Evolutionary conservation across 2,113 vertebrate genomes (phyloP).

Genomic region (Podarcis raffonei): DNA sequence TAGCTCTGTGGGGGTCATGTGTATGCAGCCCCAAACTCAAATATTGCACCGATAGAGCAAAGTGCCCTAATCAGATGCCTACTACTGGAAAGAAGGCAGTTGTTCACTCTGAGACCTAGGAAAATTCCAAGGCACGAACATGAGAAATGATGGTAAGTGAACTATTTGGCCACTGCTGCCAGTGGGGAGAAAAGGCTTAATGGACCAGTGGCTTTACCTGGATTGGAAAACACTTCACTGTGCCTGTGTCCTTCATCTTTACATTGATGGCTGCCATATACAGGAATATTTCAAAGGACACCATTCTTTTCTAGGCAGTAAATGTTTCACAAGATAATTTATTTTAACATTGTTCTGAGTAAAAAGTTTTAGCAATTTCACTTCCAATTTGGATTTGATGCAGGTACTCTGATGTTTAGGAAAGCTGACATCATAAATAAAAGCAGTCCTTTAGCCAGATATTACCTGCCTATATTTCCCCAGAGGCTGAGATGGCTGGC

Average conservation of each 20-base stretch:
- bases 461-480: conserved; percentile 20
- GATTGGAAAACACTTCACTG: background rate
- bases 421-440: conserved; percentile 24
- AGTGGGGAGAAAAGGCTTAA: background rate
- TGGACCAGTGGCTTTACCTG: background rate
- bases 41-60: too few relatives aligned
- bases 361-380: conserved; percentile 18
- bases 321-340: conserved; percentile 17
- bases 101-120: background rate
- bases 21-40: too few relatives aligned
- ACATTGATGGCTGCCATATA: background rate
- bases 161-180: background rate
- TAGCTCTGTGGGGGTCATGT: too few relatives aligned
- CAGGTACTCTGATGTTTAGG: background rate
- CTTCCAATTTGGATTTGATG: conserved; percentile 4
- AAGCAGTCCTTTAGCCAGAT: background rate
- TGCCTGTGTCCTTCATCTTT: background rate
- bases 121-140: background rate
- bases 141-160: background rate
- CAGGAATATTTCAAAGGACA: background rate
- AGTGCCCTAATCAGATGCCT: background rate
- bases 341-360: background rate
- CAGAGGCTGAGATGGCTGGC: background rate
- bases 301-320: background rate
- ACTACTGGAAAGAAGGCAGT: background rate